These are phyloP conservation scores for Brachylomia viminalis DNA, from an alignment of 2,888 invertebrate species.

Conservation along the genomic window DNA sequence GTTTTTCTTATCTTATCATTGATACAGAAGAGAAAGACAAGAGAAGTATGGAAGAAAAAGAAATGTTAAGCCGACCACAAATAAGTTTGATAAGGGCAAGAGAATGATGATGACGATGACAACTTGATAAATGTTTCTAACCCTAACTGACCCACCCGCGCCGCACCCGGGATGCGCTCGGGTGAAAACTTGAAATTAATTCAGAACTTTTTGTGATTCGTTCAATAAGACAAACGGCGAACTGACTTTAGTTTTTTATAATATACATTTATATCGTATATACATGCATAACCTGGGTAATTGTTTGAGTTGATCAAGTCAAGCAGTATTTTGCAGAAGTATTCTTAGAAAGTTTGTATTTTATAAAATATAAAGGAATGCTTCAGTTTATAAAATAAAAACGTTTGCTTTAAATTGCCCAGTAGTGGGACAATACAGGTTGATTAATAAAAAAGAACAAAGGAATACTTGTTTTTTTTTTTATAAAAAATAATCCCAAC, in stretches of 20 bases:
- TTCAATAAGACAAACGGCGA: background rate
- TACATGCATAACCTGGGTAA: background rate
- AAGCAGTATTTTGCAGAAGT: background rate
- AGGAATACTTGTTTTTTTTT: background rate
- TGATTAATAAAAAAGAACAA: background rate
- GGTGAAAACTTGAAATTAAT: background rate
- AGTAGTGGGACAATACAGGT: background rate
- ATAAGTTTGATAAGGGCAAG: background rate
- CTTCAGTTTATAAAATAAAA: background rate
- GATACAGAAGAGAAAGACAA: background rate
- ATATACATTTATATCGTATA: background rate
- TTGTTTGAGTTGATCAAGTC: background rate
- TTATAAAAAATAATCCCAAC: too few relatives aligned
- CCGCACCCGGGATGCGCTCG: background rate
- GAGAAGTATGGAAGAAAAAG: background rate
- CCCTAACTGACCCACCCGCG: background rate
- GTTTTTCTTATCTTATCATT: background rate
- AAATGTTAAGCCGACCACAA: background rate
- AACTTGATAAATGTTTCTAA: background rate
- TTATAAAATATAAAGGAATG: conserved; percentile 1
- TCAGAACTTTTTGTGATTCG: background rate
- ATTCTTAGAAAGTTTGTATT: background rate
- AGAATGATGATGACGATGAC: background rate
- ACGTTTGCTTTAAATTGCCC: background rate
- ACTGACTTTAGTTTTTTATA: background rate